These are phyloP conservation scores for Apteryx owenii DNA, from an alignment of 2,113 vertebrate species.

Conservation along the genomic window DNA sequence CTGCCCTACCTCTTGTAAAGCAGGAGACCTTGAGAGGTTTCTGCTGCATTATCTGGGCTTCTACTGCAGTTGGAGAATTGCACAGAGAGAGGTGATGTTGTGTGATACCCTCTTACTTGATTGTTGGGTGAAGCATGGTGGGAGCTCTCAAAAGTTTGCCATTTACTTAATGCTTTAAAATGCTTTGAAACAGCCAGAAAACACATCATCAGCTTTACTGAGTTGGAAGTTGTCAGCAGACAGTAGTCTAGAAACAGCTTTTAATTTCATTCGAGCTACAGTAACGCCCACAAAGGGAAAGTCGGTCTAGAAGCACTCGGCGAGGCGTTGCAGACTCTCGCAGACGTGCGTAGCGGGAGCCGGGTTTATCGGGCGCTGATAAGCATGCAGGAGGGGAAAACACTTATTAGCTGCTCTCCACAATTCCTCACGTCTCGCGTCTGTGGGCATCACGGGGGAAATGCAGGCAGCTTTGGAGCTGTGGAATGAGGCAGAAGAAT, in stretches of 20 bases:
- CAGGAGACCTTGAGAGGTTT: background rate
- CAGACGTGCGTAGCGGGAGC: background rate
- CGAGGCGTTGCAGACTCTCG: background rate
- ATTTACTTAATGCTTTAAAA: background rate
- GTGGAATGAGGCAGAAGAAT: background rate
- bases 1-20: background rate
- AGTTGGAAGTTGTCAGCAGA: slow-evolving; percentile 1
- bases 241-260: background rate
- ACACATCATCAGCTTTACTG: background rate
- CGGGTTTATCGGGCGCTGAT: background rate
- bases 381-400: background rate
- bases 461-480: background rate
- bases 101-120: background rate
- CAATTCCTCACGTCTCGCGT: no score
- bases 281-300: background rate
- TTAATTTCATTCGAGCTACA: background rate
- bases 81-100: background rate
- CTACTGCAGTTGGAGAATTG: background rate
- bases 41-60: background rate
- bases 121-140: background rate
- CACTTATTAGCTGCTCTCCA: background rate
- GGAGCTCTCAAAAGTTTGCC: background rate
- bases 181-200: background rate
- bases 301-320: background rate
- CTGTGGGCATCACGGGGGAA: accelerated